A percentile compares a stretch with the other conserved stretches of the same genome.
phyloP scores from a whole-genome alignment of 2,888 invertebrate species.

The Melolontha melolontha region DNA sequence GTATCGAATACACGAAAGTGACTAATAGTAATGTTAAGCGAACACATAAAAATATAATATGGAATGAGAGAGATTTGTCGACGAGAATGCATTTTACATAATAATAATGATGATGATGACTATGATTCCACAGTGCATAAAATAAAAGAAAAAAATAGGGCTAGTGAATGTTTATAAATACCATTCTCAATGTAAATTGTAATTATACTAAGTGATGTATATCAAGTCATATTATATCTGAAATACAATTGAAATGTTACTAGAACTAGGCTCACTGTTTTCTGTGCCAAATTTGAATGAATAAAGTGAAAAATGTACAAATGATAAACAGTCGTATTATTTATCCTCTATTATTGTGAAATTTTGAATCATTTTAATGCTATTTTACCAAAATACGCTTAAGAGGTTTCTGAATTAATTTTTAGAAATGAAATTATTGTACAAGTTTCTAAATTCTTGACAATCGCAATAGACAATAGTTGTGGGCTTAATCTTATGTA shows the following conservation, averaged over 20 bases:
- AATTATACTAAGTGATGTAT: slow-evolving; percentile 57
- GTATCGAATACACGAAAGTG: slow-evolving; percentile 42
- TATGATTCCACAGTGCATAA: slow-evolving; percentile 63
- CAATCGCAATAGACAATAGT: too few species aligned
- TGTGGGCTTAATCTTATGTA: too few species aligned
- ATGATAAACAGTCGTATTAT: slow-evolving; percentile 46
- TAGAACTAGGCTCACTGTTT: slow-evolving; percentile 66
- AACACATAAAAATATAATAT: slow-evolving; percentile 29
- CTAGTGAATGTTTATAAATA: slow-evolving; percentile 64
- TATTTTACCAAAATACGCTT: too few species aligned
- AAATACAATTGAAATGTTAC: slow-evolving; percentile 57
- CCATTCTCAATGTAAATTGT: slow-evolving; percentile 63
- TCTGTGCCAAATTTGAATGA: slow-evolving; percentile 66
- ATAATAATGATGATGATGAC: slow-evolving; percentile 60
- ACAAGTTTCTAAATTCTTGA: too few species aligned
- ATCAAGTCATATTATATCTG: slow-evolving; percentile 59
- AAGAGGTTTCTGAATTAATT: too few species aligned
- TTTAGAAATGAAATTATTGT: too few species aligned
- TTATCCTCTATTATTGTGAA: not conserved
- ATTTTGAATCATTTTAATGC: not conserved
- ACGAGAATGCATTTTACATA: slow-evolving; percentile 45
- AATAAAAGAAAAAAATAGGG: slow-evolving; percentile 53
- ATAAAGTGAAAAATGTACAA: slow-evolving; percentile 62
- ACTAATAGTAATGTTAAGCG: slow-evolving; percentile 28
- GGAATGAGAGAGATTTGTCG: slow-evolving; percentile 43